A percentile compares a stretch with the other conserved stretches of the same genome.
Conservation (phyloP, 2,888 invertebrate genomes). For the Drosophila diplacantha region DNA sequence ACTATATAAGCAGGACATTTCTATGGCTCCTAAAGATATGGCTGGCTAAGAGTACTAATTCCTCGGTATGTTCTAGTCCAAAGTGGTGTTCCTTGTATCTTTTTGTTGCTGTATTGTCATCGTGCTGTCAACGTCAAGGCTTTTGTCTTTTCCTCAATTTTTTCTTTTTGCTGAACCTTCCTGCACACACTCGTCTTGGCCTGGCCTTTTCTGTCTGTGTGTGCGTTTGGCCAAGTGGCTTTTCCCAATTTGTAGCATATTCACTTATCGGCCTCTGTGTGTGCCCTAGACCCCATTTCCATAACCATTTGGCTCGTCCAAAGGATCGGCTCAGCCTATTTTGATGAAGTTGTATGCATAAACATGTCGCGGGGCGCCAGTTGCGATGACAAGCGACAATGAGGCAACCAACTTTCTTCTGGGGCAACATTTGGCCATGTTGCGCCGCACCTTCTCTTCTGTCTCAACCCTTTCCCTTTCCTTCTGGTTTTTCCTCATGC, state of each 20-base stretch:
- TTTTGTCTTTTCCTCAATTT: slow-evolving; percentile 34
- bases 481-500: slow-evolving; percentile 1
- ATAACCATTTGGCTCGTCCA: slow-evolving; percentile 15
- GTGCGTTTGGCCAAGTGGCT: slow-evolving; percentile 41
- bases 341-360: slow-evolving; percentile 72
- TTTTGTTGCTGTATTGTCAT: slow-evolving; percentile 52
- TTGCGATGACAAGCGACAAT: slow-evolving; percentile 70
- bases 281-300: slow-evolving; percentile 24
- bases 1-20: not conserved
- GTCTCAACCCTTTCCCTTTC: slow-evolving; percentile 23
- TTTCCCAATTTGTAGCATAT: slow-evolving; percentile 62
- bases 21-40: not conserved
- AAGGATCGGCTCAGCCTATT: slow-evolving; percentile 52
- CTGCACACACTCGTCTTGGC: slow-evolving; percentile 3
- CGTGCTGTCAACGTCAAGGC: slow-evolving; percentile 42
- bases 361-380: slow-evolving; percentile 67
- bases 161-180: slow-evolving; percentile 11
- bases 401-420: slow-evolving; percentile 53
- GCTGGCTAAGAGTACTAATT: not conserved
- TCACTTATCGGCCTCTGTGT: slow-evolving; percentile 52
- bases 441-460: slow-evolving; percentile 3
- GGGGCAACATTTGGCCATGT: slow-evolving; percentile 38
- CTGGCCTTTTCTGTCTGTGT: slow-evolving; percentile 15
- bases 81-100: not conserved
- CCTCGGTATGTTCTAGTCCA: not conserved